Percentiles rank a stretch among this genome's conserved stretches.
Evolutionary conservation across 2,113 vertebrate species (phyloP).

Genomic region (Lates calcarifer): DNA sequence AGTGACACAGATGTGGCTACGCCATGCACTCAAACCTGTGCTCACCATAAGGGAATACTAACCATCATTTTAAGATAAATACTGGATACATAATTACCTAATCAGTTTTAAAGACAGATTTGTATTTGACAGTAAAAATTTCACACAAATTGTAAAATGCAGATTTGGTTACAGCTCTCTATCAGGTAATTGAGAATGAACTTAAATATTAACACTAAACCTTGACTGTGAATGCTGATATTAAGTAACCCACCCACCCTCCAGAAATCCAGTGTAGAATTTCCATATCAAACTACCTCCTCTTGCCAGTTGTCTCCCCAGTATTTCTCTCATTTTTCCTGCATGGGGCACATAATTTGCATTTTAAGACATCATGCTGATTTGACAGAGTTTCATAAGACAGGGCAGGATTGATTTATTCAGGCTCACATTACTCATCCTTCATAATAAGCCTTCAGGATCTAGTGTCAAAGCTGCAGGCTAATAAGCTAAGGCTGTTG

Average conservation of each 20-base stretch:
- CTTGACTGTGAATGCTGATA: neutral
- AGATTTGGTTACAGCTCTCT: neutral
- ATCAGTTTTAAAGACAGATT: neutral
- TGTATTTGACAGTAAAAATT: neutral
- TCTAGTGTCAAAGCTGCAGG: constrained; percentile 66
- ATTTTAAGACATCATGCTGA: constrained; percentile 34
- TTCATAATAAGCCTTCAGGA: constrained; percentile 59
- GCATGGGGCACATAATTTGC: constrained; percentile 25
- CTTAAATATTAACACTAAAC: neutral
- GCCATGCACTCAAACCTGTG: neutral
- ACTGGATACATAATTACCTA: neutral
- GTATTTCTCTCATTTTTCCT: neutral
- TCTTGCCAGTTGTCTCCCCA: neutral
- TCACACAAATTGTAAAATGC: neutral
- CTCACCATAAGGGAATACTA: neutral
- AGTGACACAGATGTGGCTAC: neutral
- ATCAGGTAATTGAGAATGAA: neutral
- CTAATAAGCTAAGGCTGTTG: constrained; percentile 76
- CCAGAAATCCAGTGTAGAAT: neutral
- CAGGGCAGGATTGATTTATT: constrained; percentile 57
- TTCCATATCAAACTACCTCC: neutral
- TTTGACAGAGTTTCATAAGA: constrained; percentile 44
- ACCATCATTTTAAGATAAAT: neutral
- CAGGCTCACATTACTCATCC: constrained; percentile 59
- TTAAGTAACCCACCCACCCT: neutral